A percentile compares a stretch with the other conserved stretches of the same genome.
Evolutionary conservation across 1,140 invertebrate genomes (phyloP).

Genomic region (Fopius arisanus): DNA sequence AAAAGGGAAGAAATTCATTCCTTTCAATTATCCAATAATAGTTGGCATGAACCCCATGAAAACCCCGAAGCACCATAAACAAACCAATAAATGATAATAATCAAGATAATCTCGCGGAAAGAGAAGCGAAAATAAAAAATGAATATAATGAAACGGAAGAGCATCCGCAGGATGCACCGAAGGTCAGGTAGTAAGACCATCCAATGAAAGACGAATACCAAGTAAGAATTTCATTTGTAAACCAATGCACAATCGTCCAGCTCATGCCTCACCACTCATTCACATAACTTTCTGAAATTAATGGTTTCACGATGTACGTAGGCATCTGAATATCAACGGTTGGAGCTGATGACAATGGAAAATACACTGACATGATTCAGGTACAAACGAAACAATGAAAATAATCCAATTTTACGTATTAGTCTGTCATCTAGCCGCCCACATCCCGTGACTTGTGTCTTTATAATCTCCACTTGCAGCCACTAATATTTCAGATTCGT

Average conservation of each 20-base stretch:
- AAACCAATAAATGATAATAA: neutral
- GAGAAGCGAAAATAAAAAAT: neutral
- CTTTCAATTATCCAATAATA: too few species aligned
- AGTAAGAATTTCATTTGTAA: neutral
- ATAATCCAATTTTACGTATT: neutral
- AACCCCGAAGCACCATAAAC: too few species aligned
- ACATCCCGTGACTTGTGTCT: constrained; percentile 48
- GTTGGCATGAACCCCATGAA: too few species aligned
- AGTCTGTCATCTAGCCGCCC: constrained; percentile 38
- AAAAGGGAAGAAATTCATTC: too few species aligned
- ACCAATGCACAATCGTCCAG: neutral
- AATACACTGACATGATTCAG: neutral
- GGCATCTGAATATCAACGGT: neutral
- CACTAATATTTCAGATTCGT: neutral
- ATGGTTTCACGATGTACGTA: neutral
- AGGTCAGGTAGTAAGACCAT: constrained; percentile 30
- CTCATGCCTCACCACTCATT: neutral
- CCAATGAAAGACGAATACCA: neutral
- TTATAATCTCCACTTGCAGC: constrained; percentile 42
- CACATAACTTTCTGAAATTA: neutral
- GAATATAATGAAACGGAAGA: neutral
- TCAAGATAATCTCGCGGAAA: neutral
- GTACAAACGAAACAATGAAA: neutral
- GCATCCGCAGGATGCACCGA: constrained; percentile 29
- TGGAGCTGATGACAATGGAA: neutral